Evolutionary conservation across 2,113 vertebrate species (phyloP).

Genomic region (Pheucticus melanocephalus): DNA sequence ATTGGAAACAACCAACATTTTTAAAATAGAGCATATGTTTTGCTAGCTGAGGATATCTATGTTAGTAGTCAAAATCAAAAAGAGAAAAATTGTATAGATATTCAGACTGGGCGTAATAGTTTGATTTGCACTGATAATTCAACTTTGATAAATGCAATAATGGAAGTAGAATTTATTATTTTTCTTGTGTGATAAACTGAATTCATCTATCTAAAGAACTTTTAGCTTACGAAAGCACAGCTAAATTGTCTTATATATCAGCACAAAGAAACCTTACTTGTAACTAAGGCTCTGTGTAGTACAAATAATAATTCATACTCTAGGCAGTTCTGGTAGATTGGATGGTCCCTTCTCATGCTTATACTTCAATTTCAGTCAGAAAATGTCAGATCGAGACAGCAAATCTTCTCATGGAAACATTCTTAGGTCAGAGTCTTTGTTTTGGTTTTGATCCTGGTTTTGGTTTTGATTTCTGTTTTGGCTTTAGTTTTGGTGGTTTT

Average conservation of each 20-base stretch:
- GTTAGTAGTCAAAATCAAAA: background rate
- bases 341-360: background rate
- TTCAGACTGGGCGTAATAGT: background rate
- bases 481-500: background rate
- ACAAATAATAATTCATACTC: background rate
- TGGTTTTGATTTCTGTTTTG: background rate
- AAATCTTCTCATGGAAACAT: background rate
- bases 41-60: background rate
- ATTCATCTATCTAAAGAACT: background rate
- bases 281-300: background rate
- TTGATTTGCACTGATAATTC: background rate
- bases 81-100: background rate
- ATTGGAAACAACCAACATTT: background rate
- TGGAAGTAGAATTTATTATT: background rate
- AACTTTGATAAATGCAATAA: background rate
- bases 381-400: background rate
- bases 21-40: background rate
- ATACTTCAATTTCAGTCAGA: background rate
- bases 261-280: background rate
- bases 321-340: background rate
- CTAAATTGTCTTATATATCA: background rate
- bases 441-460: background rate
- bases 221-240: background rate
- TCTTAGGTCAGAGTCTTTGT: rapidly evolving
- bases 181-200: background rate